Percentiles rank a stretch among this genome's conserved stretches.
phyloP scores from a whole-genome alignment of 2,113 vertebrate genomes.

The Scopus umbretta region DNA sequence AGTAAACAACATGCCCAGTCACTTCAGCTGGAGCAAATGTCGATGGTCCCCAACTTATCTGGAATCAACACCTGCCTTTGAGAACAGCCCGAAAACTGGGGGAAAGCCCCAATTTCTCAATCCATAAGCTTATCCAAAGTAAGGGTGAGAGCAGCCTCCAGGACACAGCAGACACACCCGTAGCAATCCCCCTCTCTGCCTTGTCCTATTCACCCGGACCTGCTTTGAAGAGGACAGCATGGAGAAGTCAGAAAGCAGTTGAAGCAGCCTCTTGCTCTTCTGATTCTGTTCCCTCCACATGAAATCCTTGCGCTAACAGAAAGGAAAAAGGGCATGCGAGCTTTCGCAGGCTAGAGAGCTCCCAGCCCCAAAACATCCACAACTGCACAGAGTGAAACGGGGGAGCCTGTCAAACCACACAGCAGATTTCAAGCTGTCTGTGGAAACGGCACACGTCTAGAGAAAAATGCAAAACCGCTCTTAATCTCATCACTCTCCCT shows the following conservation, averaged over 20 bases:
- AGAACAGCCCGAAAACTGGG: background rate
- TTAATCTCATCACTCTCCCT: background rate
- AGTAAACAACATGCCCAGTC: too few relatives aligned
- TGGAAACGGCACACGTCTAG: background rate
- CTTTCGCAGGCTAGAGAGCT: background rate
- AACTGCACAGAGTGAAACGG: accelerated
- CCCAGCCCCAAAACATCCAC: background rate
- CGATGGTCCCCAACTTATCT: accelerated
- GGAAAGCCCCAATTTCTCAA: background rate
- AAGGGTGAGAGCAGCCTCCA: background rate
- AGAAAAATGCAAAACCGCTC: background rate
- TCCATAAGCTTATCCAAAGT: background rate
- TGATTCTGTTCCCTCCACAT: background rate
- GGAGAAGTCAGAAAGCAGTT: background rate
- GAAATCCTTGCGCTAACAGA: background rate
- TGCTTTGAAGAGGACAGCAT: background rate
- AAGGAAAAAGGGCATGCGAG: background rate
- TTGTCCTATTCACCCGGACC: background rate
- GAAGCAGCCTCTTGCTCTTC: background rate
- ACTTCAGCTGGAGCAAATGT: background rate
- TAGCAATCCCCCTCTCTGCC: background rate
- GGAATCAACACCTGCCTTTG: background rate
- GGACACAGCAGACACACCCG: background rate
- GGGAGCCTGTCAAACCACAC: background rate
- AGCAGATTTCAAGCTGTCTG: background rate